Conservation (phyloP, 1,140 invertebrate genomes). For the Drosophila insularis region DNA sequence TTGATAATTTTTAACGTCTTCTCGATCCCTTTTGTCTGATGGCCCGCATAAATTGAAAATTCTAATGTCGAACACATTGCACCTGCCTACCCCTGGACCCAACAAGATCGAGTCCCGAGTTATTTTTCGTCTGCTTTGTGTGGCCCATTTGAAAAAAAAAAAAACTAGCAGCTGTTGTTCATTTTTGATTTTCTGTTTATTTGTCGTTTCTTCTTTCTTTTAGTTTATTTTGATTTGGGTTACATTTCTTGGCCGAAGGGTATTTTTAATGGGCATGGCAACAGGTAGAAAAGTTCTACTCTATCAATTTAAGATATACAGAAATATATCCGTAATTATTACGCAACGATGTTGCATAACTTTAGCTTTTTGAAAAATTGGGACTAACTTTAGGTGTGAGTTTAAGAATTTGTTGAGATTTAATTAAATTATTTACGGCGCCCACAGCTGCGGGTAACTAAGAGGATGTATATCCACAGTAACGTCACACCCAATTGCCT, state of each 20-base stretch:
- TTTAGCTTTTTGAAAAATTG: background rate
- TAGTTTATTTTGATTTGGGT: conserved; percentile 25
- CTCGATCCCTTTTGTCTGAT: conserved; percentile 33
- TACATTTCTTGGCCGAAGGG: conserved; percentile 18
- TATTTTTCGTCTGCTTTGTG: conserved; percentile 24
- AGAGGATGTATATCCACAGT: conserved; percentile 15
- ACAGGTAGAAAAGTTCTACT: conserved; percentile 3
- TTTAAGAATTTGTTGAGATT: conserved; percentile 29
- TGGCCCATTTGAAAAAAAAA: conserved; percentile 29
- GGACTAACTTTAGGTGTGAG: background rate
- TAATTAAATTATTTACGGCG: conserved; percentile 52
- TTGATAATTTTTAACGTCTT: conserved; percentile 29
- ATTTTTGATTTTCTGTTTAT: conserved; percentile 33
- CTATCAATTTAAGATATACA: background rate
- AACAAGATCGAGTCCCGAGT: conserved; percentile 16
- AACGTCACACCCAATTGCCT: conserved; percentile 47
- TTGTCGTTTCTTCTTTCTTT: conserved; percentile 15
- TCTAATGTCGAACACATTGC: conserved; percentile 35
- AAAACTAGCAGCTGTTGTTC: conserved; percentile 47
- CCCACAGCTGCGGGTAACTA: conserved; percentile 44
- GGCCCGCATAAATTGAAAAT: conserved; percentile 48
- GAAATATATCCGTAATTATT: too few species aligned
- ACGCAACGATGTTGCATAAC: background rate
- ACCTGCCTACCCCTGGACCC: conserved; percentile 38
- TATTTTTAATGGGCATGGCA: conserved; percentile 5